Conservation (phyloP, 2,888 invertebrate species). For the Nomada ferruginata region DNA sequence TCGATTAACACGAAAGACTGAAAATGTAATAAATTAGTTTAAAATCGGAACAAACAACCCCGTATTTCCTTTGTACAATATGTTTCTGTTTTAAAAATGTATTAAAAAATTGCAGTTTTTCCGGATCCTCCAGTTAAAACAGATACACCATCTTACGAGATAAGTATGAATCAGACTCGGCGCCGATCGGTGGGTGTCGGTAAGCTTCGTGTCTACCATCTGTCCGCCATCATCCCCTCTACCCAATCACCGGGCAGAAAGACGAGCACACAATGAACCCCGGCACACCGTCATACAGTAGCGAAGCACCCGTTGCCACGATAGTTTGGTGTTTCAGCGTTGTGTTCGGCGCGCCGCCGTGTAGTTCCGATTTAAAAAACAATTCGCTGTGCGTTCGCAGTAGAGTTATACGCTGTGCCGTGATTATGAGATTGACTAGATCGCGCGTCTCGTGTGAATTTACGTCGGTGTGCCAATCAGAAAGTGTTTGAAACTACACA, state of each 20-base stretch:
- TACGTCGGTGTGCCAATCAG: constrained; percentile 35
- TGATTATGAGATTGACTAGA: constrained; percentile 55
- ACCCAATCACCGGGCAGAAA: constrained; percentile 63
- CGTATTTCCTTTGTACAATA: background rate
- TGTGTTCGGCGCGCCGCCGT: constrained; percentile 64
- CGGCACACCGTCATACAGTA: constrained; percentile 68
- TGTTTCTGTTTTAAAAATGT: background rate
- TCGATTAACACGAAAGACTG: background rate
- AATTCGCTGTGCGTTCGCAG: constrained; percentile 2
- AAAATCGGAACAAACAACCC: background rate
- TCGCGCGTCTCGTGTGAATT: constrained; percentile 43
- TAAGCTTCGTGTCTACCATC: constrained; percentile 68
- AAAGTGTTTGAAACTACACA: constrained; percentile 52
- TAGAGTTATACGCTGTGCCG: background rate
- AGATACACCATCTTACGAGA: constrained; percentile 61
- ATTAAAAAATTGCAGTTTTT: background rate
- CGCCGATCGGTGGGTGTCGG: constrained; percentile 61
- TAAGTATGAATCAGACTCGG: constrained; percentile 59
- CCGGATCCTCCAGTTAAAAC: constrained; percentile 9
- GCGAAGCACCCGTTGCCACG: constrained; percentile 75
- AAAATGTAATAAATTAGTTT: background rate
- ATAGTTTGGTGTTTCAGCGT: constrained; percentile 64
- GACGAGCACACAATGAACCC: constrained; percentile 65
- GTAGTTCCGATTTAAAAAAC: constrained; percentile 46
- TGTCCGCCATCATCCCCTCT: constrained; percentile 68